Conservation (phyloP, 2,113 vertebrate species). For the Irena cyanogastra region DNA sequence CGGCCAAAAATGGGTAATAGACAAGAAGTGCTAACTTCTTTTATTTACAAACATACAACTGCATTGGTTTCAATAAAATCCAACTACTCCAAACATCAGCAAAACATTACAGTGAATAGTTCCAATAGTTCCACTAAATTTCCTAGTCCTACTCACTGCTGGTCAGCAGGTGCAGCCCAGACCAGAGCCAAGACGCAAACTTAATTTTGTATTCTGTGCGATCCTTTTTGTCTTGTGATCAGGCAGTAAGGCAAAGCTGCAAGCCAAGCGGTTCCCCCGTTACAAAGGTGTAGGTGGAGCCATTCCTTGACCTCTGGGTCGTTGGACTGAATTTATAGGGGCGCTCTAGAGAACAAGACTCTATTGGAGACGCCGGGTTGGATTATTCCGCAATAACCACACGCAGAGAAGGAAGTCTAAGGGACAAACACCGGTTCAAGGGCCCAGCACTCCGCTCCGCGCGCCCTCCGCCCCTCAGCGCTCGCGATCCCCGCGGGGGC, state of each 20-base stretch:
- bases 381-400: not conserved
- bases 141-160: not conserved
- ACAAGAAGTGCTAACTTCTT: not conserved
- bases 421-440: rapidly evolving
- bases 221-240: rapidly evolving
- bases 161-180: not conserved
- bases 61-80: not conserved
- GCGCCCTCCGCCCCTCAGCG: not conserved
- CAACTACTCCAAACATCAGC: not conserved
- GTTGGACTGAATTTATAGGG: rapidly evolving
- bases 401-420: rapidly evolving
- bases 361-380: rapidly evolving
- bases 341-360: not conserved
- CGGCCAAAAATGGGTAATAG: not conserved
- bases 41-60: not conserved
- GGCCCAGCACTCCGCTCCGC: too few relatives aligned
- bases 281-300: rapidly evolving
- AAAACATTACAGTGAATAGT: not conserved
- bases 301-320: rapidly evolving
- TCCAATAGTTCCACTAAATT: not conserved
- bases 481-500: not conserved
- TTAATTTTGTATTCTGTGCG: not conserved
- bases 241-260: not conserved
- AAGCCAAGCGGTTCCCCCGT: rapidly evolving
- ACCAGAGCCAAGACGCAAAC: rapidly evolving